phyloP scores from a whole-genome alignment of 37 sponge, comb jelly and placozoan genomes.

The Theonella swinhoei region DNA sequence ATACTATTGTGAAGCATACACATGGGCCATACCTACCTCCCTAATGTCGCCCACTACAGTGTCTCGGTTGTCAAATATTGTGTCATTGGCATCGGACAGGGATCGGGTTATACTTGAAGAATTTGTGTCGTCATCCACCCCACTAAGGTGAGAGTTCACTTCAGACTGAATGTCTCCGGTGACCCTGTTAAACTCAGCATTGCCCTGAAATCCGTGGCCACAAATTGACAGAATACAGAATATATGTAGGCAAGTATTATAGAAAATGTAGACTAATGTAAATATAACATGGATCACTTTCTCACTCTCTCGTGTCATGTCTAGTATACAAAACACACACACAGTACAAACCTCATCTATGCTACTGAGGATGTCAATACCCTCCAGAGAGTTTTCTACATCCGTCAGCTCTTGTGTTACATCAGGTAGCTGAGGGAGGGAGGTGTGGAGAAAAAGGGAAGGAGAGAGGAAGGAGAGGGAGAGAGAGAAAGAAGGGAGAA shows the following conservation, averaged over 20 bases:
- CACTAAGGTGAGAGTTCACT: conserved; percentile 49
- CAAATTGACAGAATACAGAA: no score
- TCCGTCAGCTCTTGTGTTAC: background rate
- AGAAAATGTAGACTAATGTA: no score
- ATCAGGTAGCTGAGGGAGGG: conserved; percentile 28
- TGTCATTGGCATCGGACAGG: background rate
- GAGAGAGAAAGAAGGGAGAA: background rate
- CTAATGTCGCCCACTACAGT: background rate
- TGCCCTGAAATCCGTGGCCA: no score
- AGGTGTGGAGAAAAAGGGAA: background rate
- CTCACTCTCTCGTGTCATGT: no score
- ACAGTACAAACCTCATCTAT: background rate
- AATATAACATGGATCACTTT: no score
- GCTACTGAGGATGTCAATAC: background rate
- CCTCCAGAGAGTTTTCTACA: conserved; percentile 9
- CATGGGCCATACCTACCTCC: background rate
- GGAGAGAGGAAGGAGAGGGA: background rate
- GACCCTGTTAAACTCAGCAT: conserved; percentile 57
- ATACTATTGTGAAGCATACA: no score
- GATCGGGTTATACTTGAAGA: background rate
- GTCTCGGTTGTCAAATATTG: background rate
- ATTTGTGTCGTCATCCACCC: conserved; percentile 2
- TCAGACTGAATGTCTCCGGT: conserved; percentile 56
- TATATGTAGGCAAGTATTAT: no score
- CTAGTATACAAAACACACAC: no score